phyloP scores from a whole-genome alignment of 2,888 invertebrate genomes.

The Entomobrya multifasciata region DNA sequence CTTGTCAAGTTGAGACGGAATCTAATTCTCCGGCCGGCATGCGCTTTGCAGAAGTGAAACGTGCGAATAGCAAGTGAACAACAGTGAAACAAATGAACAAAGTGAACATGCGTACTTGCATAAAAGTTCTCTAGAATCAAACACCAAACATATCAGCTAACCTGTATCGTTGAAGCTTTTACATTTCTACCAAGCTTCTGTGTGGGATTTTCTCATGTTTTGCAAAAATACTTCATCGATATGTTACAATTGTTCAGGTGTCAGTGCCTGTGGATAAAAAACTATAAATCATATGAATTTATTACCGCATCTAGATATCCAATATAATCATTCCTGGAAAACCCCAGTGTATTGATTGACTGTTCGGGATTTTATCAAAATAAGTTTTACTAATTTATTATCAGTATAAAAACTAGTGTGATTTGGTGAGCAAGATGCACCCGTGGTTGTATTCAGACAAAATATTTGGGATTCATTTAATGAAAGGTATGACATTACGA shows the following conservation, averaged over 20 bases:
- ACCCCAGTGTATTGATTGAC: not conserved
- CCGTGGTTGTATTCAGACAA: too few species aligned
- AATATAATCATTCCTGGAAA: constrained; percentile 34
- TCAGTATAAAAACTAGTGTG: too few species aligned
- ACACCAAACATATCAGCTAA: not conserved
- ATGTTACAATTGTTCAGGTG: constrained; percentile 31
- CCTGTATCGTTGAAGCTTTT: not conserved
- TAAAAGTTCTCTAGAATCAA: not conserved
- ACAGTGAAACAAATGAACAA: not conserved
- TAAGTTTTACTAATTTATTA: too few species aligned
- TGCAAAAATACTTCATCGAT: constrained; percentile 23
- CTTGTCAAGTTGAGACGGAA: not conserved
- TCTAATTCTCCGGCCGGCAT: constrained; percentile 53
- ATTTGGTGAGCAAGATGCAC: not conserved
- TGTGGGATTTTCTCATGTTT: constrained; percentile 61
- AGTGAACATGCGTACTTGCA: constrained; percentile 51
- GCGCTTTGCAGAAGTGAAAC: constrained; percentile 35
- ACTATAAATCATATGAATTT: constrained; percentile 23
- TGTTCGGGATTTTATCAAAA: not conserved
- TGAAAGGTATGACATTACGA: too few species aligned
- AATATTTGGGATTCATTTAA: too few species aligned
- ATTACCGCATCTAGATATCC: not conserved
- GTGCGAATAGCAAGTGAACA: not conserved
- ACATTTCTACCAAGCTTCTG: not conserved
- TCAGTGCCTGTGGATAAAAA: constrained; percentile 1